These are phyloP conservation scores for Pseudomyrmex sp. DNA, from an alignment of 1,140 invertebrate species.

Conservation along the genomic window DNA sequence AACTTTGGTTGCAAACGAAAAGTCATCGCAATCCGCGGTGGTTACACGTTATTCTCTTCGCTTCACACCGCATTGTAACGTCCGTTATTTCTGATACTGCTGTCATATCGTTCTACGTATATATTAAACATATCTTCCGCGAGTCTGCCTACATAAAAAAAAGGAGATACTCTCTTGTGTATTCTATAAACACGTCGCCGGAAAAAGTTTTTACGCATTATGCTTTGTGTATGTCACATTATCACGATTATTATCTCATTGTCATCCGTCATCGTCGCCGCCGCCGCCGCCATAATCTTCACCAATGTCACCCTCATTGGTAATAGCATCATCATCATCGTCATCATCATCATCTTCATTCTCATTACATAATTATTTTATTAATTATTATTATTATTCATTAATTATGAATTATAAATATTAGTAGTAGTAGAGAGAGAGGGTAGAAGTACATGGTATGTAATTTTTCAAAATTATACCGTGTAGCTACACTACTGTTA, in stretches of 20 bases:
- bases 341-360: conserved; percentile 36
- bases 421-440: conserved; percentile 8
- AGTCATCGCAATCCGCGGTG: conserved; percentile 10
- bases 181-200: conserved; percentile 29
- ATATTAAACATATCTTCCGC: conserved; percentile 69
- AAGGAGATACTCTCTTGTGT: conserved; percentile 49
- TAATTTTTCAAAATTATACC: conserved; percentile 25
- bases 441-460: background rate
- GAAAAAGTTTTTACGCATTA: conserved; percentile 61
- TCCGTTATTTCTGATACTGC: conserved; percentile 53
- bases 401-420: conserved; percentile 8
- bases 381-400: conserved; percentile 37
- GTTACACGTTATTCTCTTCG: conserved; percentile 1
- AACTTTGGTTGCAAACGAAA: no score
- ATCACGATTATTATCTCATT: conserved; percentile 56
- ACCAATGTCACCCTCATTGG: conserved; percentile 38
- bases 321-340: conserved; percentile 49
- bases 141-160: conserved; percentile 45
- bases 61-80: conserved; percentile 28
- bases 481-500: conserved; percentile 34
- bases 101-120: conserved; percentile 66
- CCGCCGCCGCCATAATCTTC: conserved; percentile 29
- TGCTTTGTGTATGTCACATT: conserved; percentile 56
- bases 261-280: conserved; percentile 41
- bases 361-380: conserved; percentile 27